Conservation (phyloP, 2,113 vertebrate species). For the Rhineura floridana region DNA sequence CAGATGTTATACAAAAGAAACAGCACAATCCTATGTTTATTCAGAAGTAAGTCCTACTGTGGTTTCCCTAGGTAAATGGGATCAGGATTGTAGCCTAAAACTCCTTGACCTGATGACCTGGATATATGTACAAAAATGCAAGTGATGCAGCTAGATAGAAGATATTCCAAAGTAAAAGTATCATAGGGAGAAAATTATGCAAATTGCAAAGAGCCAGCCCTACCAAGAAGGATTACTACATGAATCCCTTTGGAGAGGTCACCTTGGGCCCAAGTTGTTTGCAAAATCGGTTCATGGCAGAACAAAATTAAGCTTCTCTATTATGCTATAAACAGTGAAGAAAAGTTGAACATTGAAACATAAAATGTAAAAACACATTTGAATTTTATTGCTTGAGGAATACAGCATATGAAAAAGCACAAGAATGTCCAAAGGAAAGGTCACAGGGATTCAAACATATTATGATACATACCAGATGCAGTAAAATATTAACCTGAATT, state of each 20-base stretch:
- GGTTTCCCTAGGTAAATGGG: too few relatives aligned
- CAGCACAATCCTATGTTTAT: too few relatives aligned
- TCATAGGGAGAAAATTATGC: slow-evolving; percentile 10
- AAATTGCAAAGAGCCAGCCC: background rate
- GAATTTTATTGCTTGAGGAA: slow-evolving; percentile 99
- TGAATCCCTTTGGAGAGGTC: slow-evolving; percentile 25
- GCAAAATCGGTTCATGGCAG: slow-evolving; percentile 31
- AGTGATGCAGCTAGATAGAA: background rate
- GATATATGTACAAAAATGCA: slow-evolving; percentile 1
- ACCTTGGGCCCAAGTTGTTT: slow-evolving; percentile 28
- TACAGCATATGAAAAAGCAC: slow-evolving; percentile 92
- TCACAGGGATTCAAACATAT: slow-evolving; percentile 85
- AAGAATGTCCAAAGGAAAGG: slow-evolving; percentile 85
- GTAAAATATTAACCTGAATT: slow-evolving; percentile 87
- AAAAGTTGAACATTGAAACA: slow-evolving; percentile 56
- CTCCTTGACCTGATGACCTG: background rate
- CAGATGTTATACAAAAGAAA: background rate
- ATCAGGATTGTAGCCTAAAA: background rate
- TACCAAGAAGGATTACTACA: slow-evolving; percentile 38
- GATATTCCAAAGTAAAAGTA: slow-evolving; percentile 22
- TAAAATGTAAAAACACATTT: slow-evolving; percentile 84
- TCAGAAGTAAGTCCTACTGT: too few relatives aligned
- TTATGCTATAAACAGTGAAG: slow-evolving; percentile 40
- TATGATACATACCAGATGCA: slow-evolving; percentile 87
- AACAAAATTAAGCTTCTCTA: slow-evolving; percentile 12